A percentile compares a stretch with the other conserved stretches of the same genome.
phyloP scores from a whole-genome alignment of 1,140 invertebrate species.

The Euwallacea fornicatus region DNA sequence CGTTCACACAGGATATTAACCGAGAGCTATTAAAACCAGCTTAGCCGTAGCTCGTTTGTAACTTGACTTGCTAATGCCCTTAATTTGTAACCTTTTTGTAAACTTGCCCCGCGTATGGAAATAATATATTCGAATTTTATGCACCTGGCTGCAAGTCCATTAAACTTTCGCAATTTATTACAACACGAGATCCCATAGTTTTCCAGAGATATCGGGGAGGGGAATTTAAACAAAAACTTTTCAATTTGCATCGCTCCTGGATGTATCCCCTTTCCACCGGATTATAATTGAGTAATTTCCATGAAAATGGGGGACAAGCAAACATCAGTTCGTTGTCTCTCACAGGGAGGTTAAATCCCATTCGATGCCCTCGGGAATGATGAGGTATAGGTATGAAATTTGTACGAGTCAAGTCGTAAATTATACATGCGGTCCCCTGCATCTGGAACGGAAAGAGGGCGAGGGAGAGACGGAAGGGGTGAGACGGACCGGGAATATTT shows the following conservation, averaged over 20 bases:
- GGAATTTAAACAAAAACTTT: neutral
- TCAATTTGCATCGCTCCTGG: neutral
- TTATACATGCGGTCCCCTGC: neutral
- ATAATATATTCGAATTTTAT: slow-evolving; percentile 6
- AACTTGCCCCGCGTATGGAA: neutral
- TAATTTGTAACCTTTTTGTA: neutral
- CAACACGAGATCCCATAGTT: neutral
- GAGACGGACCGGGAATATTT: too few species aligned
- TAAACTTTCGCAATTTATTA: slow-evolving; percentile 15
- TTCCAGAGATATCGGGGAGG: neutral
- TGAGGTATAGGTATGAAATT: slow-evolving; percentile 4
- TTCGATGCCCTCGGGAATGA: neutral
- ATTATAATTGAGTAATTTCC: slow-evolving; percentile 3
- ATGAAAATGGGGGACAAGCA: slow-evolving; percentile 1
- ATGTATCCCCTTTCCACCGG: neutral
- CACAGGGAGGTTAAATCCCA: neutral
- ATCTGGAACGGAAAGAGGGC: too few species aligned
- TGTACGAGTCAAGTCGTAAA: slow-evolving; percentile 5
- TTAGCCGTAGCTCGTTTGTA: neutral
- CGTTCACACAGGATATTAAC: neutral
- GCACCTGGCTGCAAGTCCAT: slow-evolving; percentile 10
- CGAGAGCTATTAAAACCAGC: neutral
- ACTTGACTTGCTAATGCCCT: neutral
- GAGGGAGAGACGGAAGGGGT: too few species aligned
- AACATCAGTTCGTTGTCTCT: neutral